phyloP scores from a whole-genome alignment of 2,797 vertebrate species.

The Tapirus indicus region DNA sequence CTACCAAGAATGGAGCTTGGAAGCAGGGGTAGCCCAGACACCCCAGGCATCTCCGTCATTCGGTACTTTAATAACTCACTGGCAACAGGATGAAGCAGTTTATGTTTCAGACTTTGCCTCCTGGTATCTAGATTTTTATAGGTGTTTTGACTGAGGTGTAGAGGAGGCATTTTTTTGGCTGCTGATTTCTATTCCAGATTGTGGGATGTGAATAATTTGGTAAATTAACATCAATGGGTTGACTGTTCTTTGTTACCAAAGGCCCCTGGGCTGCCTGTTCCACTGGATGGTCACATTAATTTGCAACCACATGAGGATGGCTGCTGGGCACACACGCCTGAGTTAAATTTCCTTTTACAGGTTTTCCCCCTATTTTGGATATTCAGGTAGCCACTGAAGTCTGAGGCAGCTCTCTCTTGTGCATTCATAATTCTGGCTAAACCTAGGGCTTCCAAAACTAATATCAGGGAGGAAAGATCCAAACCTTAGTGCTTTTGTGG shows the following conservation, averaged over 20 bases:
- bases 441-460: slow-evolving; percentile 88
- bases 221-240: slow-evolving; percentile 83
- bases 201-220: slow-evolving; percentile 82
- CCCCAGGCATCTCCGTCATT: slow-evolving; percentile 67
- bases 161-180: slow-evolving; percentile 74
- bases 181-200: slow-evolving; percentile 80
- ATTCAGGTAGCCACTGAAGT: slow-evolving; percentile 86
- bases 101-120: slow-evolving; percentile 73
- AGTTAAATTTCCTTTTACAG: slow-evolving; percentile 83
- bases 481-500: slow-evolving; percentile 89
- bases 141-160: slow-evolving; percentile 85
- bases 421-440: slow-evolving; percentile 89
- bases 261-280: slow-evolving; percentile 79
- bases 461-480: slow-evolving; percentile 87
- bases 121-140: slow-evolving; percentile 83
- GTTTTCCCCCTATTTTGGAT: slow-evolving; percentile 78
- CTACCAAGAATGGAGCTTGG: slow-evolving; percentile 66
- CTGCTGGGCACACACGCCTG: slow-evolving; percentile 77
- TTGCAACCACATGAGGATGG: slow-evolving; percentile 80
- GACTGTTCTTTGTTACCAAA: slow-evolving; percentile 83
- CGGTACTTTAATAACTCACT: slow-evolving; percentile 81
- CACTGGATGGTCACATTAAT: slow-evolving; percentile 81
- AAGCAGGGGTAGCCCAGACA: slow-evolving; percentile 55
- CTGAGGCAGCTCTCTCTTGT: slow-evolving; percentile 87
- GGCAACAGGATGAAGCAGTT: slow-evolving; percentile 75